A percentile compares a stretch with the other conserved stretches of the same genome.
These are phyloP conservation scores for Bembecia ichneumoniformis DNA, from an alignment of 2,888 invertebrate genomes.

Conservation along the genomic window DNA sequence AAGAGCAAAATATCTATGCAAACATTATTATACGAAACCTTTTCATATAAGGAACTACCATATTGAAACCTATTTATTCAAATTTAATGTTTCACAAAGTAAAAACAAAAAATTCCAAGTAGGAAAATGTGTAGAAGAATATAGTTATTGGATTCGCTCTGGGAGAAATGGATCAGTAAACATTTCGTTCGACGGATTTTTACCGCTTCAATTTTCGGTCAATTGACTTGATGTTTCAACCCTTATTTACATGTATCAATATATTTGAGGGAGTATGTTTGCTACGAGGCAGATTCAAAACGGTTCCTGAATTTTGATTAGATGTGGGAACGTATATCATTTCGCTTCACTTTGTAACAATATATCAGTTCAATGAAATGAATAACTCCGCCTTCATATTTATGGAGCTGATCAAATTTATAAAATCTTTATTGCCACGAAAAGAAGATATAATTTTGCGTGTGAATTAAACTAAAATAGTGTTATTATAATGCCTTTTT, in stretches of 20 bases:
- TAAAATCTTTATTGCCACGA: too few relatives aligned
- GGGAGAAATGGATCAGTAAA: slow-evolving; percentile 15
- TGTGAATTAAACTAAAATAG: too few relatives aligned
- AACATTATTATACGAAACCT: too few relatives aligned
- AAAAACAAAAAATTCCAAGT: neutral
- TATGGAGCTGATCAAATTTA: too few relatives aligned
- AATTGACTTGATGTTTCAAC: slow-evolving; percentile 20
- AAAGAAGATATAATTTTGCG: too few relatives aligned
- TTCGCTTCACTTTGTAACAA: too few relatives aligned
- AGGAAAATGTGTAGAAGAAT: slow-evolving; percentile 12
- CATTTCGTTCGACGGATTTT: slow-evolving; percentile 8
- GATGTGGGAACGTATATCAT: neutral
- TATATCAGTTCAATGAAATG: too few relatives aligned
- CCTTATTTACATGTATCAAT: slow-evolving; percentile 16
- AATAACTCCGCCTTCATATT: too few relatives aligned
- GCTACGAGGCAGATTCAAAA: slow-evolving; percentile 10
- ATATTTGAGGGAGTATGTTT: slow-evolving; percentile 13
- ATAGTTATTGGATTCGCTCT: slow-evolving; percentile 18
- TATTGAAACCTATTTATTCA: neutral
- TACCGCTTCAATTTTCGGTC: slow-evolving; percentile 14
- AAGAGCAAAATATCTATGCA: too few relatives aligned
- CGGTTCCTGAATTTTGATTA: slow-evolving; percentile 15
- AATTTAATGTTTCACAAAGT: neutral
- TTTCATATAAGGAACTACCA: too few relatives aligned
- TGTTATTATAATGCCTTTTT: too few relatives aligned